Evolutionary conservation across 2,797 vertebrate genomes (phyloP), one percentile per base, ranked within the genome.

Genomic region (Pygocentrus nattereri): DNA sequence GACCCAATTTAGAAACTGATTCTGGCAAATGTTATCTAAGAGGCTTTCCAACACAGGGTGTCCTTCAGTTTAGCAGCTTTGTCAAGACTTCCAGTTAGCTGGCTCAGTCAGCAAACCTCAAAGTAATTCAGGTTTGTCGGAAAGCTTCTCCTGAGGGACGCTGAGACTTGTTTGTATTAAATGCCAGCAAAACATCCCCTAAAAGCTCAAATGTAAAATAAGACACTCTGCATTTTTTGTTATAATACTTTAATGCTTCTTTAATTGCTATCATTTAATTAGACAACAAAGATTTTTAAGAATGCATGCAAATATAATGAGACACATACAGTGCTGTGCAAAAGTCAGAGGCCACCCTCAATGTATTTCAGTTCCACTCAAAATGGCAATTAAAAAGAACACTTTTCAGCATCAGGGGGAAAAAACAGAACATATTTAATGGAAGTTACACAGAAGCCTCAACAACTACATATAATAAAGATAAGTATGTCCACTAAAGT

Each of bases 1-100:
- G 89, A 93, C 84, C 92, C 90, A 94, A 93, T 92, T 94, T 93
- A 90, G 87, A 76, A 88, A 71, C 87, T 89, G 87, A 93, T 90
- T 91, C 89, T 89, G 88, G 88, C 86, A 93, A 93, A 93, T 90
- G 85, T 88, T 88, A 87, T 92, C 88, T 88, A 88, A 92, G 90
- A 93, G 90, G 85, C 87, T 88, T 91, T 86, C 76, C 77, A 64
- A 83, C 81, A 75, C 88, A 59, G 85, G 87, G 83, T 84, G 83
- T 81, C 74, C 79, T 90, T 85, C 79, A 84, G 82, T 84, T 78
- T 82, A 81, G 75, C 77, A 85, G 79, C 78, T 86, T 88, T 91
- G 89, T 87, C 76, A 83, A 80, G 72, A 81, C 78, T 87, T 85
- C 80, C 80, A 87, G 82, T 34, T 31, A 34, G 16, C 62, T 38